Evolutionary conservation across 2,797 vertebrate species (phyloP).

Genomic region (Sebastes trivittatus): DNA sequence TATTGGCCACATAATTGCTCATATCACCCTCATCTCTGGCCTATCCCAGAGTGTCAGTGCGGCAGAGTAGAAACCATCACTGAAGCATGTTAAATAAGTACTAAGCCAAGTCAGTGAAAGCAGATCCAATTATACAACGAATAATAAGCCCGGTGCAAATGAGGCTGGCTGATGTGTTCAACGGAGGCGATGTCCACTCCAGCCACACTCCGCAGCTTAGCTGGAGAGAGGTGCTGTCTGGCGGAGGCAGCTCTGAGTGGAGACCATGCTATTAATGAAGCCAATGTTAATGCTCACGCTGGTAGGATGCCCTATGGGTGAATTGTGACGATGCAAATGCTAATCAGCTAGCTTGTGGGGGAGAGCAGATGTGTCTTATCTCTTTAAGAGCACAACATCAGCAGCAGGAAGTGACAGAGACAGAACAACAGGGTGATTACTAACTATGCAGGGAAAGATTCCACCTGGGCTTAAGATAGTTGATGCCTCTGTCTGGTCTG

Average conservation of each 20-base stretch:
- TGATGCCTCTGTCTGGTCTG: not conserved
- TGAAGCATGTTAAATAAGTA: slow-evolving; percentile 39
- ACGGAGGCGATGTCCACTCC: slow-evolving; percentile 46
- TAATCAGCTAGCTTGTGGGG: slow-evolving; percentile 62
- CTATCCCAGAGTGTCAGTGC: slow-evolving; percentile 18
- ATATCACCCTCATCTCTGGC: slow-evolving; percentile 21
- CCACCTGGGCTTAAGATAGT: slow-evolving; percentile 8
- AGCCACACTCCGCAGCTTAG: slow-evolving; percentile 32
- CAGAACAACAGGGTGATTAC: slow-evolving; percentile 24
- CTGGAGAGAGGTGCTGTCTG: slow-evolving; percentile 63
- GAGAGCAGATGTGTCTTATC: slow-evolving; percentile 66
- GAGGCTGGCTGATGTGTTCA: slow-evolving; percentile 54
- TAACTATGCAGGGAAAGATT: slow-evolving; percentile 9
- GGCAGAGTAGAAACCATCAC: slow-evolving; percentile 20
- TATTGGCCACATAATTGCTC: slow-evolving; percentile 13
- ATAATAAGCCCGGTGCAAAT: slow-evolving; percentile 54
- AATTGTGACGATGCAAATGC: slow-evolving; percentile 53
- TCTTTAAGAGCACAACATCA: slow-evolving; percentile 67
- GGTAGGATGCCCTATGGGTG: slow-evolving; percentile 66
- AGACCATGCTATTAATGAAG: slow-evolving; percentile 71
- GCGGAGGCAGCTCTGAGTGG: slow-evolving; percentile 65
- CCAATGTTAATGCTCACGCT: slow-evolving; percentile 48
- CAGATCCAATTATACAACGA: slow-evolving; percentile 49
- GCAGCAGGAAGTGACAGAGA: slow-evolving; percentile 67
- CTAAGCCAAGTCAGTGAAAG: slow-evolving; percentile 36